phyloP scores from a whole-genome alignment of 2,113 vertebrate genomes.

The Zosterops japonicus region DNA sequence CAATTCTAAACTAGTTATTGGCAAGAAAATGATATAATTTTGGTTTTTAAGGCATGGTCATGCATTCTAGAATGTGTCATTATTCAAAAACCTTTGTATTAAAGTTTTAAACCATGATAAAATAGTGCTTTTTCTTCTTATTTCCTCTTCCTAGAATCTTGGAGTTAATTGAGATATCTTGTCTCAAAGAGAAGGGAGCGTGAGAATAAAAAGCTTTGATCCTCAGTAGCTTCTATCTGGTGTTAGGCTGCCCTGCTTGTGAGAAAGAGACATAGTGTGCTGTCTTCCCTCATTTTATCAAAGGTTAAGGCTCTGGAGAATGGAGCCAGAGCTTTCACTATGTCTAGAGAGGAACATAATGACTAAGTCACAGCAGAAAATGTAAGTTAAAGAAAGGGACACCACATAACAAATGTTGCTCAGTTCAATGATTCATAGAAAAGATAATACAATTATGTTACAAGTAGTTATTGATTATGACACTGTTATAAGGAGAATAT shows the following conservation, averaged over 20 bases:
- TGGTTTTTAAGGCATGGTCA: not conserved
- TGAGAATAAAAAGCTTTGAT: not conserved
- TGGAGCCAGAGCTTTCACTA: not conserved
- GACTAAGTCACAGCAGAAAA: not conserved
- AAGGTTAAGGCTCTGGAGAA: not conserved
- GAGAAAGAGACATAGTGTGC: not conserved
- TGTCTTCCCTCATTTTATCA: not conserved
- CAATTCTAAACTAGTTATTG: not conserved
- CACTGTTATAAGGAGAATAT: not conserved
- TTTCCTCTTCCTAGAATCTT: not conserved
- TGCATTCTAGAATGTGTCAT: not conserved
- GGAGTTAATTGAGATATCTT: not conserved
- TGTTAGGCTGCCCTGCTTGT: not conserved
- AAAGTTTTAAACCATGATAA: not conserved
- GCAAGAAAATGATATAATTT: not conserved
- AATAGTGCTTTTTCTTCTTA: not conserved
- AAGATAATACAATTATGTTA: not conserved
- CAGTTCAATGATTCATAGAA: not conserved
- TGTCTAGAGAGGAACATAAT: not conserved
- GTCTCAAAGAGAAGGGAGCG: not conserved
- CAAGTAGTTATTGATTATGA: not conserved
- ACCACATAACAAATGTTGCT: not conserved
- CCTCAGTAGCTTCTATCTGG: not conserved
- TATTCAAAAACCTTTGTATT: not conserved
- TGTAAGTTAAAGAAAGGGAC: not conserved